Conservation (phyloP, 35 echinoderm and acorn worm genomes). For the Anneissia japonica region DNA sequence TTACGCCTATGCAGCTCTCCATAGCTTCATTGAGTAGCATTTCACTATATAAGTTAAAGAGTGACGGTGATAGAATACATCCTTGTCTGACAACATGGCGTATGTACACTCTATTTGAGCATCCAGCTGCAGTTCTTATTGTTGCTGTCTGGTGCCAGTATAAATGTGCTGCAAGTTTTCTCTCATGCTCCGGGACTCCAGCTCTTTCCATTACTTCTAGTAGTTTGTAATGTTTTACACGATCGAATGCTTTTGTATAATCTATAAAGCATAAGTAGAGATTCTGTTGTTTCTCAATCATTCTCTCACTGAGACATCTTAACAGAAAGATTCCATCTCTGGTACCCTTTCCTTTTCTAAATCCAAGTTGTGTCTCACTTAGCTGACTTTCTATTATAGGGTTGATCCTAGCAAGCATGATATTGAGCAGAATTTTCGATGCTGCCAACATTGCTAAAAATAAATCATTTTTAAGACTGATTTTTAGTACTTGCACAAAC, state of each 20-base stretch:
- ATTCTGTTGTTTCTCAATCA: background rate
- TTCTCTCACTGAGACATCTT: background rate
- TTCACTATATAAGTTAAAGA: too few relatives aligned
- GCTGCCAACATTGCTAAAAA: background rate
- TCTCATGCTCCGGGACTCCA: background rate
- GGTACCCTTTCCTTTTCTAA: background rate
- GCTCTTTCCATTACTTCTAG: background rate
- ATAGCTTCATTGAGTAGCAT: too few relatives aligned
- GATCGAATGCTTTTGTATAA: background rate
- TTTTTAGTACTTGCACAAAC: too few relatives aligned
- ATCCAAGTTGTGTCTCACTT: slow-evolving; percentile 5
- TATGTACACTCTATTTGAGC: background rate
- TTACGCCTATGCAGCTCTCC: too few relatives aligned
- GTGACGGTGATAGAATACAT: too few relatives aligned
- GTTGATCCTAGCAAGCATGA: background rate
- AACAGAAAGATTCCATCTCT: background rate
- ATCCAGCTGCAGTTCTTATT: background rate
- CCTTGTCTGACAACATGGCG: too few relatives aligned
- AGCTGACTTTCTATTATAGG: background rate
- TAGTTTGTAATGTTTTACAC: background rate
- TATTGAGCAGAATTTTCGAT: background rate
- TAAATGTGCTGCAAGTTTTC: too few relatives aligned
- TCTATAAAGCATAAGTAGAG: background rate
- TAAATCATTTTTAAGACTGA: too few relatives aligned
- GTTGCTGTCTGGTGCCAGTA: background rate